A percentile compares a stretch with the other conserved stretches of the same genome.
Evolutionary conservation across 2,888 invertebrate genomes (phyloP).

Genomic region (Cerastoderma edule): DNA sequence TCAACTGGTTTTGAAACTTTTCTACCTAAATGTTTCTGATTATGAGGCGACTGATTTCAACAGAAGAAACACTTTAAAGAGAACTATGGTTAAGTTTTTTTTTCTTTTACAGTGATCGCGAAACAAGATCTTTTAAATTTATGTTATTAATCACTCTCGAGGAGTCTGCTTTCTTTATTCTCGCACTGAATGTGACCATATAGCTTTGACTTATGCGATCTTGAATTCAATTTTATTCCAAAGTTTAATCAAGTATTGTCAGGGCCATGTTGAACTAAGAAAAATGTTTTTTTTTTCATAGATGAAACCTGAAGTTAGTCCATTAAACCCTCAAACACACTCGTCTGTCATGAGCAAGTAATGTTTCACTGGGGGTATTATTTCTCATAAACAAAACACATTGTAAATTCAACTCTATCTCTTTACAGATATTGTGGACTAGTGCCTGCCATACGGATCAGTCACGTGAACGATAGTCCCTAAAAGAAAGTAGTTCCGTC

Average conservation of each 20-base stretch:
- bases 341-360: neutral
- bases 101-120: no score
- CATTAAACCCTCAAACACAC: neutral
- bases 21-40: neutral
- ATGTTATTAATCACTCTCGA: no score
- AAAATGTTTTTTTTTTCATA: neutral
- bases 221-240: no score
- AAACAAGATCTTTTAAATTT: no score
- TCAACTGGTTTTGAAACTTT: neutral
- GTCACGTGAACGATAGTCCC: slow-evolving; percentile 4
- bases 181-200: no score
- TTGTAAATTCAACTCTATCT: neutral
- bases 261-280: neutral
- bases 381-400: neutral
- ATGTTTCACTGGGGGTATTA: no score
- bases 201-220: no score
- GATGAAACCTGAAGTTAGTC: neutral
- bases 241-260: neutral
- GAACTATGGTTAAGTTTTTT: no score
- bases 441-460: slow-evolving; percentile 2
- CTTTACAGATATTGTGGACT: neutral
- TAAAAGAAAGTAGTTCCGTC: no score
- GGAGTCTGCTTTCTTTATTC: no score
- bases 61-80: no score
- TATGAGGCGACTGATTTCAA: neutral